Percentiles rank a stretch among this genome's conserved stretches.
phyloP scores from a whole-genome alignment of 2,888 invertebrate species.

The Orthosia gothica region DNA sequence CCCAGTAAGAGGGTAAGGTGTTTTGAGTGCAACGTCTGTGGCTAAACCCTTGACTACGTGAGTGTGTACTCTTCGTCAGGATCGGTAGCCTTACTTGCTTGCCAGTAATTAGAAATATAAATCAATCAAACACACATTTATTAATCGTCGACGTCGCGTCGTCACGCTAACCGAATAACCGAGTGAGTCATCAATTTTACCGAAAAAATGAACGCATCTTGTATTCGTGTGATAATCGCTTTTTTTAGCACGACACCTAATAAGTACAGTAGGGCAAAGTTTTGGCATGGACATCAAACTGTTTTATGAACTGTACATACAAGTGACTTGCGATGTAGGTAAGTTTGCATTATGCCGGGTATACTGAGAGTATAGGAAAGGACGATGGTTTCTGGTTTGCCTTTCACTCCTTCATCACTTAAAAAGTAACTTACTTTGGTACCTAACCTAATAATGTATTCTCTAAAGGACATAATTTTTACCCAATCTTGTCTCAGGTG shows the following conservation, averaged over 20 bases:
- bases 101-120: too few species aligned
- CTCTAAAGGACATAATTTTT: background rate
- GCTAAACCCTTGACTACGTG: background rate
- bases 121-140: too few species aligned
- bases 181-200: too few species aligned
- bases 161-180: too few species aligned
- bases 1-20: background rate
- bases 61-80: too few species aligned
- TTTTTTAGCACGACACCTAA: too few species aligned
- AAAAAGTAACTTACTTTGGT: too few species aligned
- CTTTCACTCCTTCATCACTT: background rate
- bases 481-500: background rate
- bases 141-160: too few species aligned
- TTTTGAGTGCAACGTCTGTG: background rate
- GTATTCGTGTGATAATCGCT: too few species aligned
- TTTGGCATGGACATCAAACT: background rate
- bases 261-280: background rate
- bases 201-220: too few species aligned
- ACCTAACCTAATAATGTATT: background rate
- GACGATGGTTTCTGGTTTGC: background rate
- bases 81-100: too few species aligned
- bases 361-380: background rate
- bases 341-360: constrained; percentile 16
- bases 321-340: background rate
- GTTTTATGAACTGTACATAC: constrained; percentile 3